Percentiles rank a stretch among this genome's conserved stretches.
Evolutionary conservation across 2,888 invertebrate species (phyloP).

Genomic region (Oegoconia quadripuncta): DNA sequence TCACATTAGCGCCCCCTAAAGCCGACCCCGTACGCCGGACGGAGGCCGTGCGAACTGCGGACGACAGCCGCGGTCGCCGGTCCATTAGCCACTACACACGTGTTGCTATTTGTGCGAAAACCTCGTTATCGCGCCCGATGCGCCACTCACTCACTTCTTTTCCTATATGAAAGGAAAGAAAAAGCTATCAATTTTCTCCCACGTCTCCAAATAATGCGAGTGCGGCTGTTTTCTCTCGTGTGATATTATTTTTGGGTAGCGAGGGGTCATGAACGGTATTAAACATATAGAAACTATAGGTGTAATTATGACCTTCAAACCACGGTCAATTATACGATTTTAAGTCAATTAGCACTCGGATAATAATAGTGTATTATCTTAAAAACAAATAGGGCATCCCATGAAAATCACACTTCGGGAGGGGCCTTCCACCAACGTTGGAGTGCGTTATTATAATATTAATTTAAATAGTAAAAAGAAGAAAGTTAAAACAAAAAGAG

Average conservation of each 20-base stretch:
- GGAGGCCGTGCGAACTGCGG: conserved; percentile 16
- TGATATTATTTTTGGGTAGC: not conserved
- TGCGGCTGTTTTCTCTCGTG: not conserved
- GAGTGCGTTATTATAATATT: too few relatives aligned
- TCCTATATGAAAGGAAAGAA: conserved; percentile 32
- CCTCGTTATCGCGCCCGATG: conserved; percentile 47
- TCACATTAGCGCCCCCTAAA: too few relatives aligned
- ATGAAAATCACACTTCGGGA: too few relatives aligned
- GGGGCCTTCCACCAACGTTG: too few relatives aligned
- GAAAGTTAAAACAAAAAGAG: too few relatives aligned
- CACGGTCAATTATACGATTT: too few relatives aligned
- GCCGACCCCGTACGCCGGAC: not conserved
- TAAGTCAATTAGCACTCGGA: too few relatives aligned
- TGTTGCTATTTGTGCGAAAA: conserved; percentile 52
- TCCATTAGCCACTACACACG: conserved; percentile 47
- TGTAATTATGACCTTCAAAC: too few relatives aligned
- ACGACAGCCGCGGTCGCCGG: conserved; percentile 24
- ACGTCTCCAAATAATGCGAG: conserved; percentile 4
- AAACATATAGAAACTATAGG: too few relatives aligned
- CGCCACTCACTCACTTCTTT: conserved; percentile 37
- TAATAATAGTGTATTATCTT: too few relatives aligned
- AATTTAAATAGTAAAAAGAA: too few relatives aligned
- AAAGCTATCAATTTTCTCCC: conserved; percentile 38
- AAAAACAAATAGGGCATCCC: too few relatives aligned
- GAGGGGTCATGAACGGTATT: not conserved